Percentiles rank a stretch among this genome's conserved stretches.
These are phyloP conservation scores for Syngnathus floridae DNA, from an alignment of 2,113 vertebrate genomes.

Conservation along the genomic window DNA sequence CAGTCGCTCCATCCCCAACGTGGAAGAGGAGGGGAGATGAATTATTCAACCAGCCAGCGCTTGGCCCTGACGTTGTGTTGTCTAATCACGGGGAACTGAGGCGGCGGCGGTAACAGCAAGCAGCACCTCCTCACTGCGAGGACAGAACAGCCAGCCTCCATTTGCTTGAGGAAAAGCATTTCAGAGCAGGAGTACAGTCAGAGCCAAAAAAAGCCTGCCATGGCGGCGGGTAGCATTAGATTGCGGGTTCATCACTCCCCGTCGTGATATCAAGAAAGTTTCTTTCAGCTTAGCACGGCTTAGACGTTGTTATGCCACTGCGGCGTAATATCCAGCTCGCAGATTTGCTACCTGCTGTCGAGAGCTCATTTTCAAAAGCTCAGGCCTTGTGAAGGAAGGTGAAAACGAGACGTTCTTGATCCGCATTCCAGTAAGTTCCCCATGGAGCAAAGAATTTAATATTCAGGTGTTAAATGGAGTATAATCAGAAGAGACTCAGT, in stretches of 20 bases:
- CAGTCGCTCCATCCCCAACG: constrained; percentile 53
- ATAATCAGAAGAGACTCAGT: too few species aligned
- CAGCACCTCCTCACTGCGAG: constrained; percentile 38
- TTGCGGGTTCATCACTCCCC: constrained; percentile 59
- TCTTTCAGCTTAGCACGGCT: constrained; percentile 28
- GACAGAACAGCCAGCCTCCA: constrained; percentile 43
- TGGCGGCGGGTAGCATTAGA: constrained; percentile 53
- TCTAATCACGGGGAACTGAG: constrained; percentile 55
- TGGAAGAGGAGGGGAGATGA: constrained; percentile 46
- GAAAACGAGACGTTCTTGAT: background rate
- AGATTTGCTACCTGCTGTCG: constrained; percentile 48
- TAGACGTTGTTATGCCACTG: constrained; percentile 56
- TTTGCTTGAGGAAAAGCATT: constrained; percentile 58
- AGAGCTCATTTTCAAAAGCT: background rate
- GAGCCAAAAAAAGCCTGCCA: constrained; percentile 58
- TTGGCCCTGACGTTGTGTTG: constrained; percentile 54
- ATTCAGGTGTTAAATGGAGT: background rate
- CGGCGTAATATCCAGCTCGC: constrained; percentile 37
- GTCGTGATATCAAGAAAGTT: constrained; percentile 56
- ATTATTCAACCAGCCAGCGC: constrained; percentile 60
- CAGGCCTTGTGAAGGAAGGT: background rate
- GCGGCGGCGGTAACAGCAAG: constrained; percentile 35
- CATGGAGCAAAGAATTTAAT: background rate
- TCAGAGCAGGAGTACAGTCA: constrained; percentile 52
- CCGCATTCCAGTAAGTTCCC: background rate